These are phyloP conservation scores for Helogale parvula DNA, from an alignment of 2,113 vertebrate species.

Conservation along the genomic window DNA sequence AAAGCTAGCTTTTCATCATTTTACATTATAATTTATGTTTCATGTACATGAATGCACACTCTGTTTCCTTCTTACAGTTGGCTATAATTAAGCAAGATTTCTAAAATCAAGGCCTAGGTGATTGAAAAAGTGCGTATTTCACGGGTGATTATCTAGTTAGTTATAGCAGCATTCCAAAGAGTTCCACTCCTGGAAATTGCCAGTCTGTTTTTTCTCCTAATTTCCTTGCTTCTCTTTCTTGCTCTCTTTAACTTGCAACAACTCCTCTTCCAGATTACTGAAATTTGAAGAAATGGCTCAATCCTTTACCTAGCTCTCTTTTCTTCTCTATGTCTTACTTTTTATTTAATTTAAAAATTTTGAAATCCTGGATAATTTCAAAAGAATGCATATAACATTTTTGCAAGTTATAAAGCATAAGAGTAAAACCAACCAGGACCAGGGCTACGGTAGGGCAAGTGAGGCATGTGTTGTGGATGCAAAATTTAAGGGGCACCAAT, in stretches of 20 bases:
- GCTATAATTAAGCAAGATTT: constrained; percentile 45
- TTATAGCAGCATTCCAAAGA: background rate
- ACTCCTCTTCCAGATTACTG: background rate
- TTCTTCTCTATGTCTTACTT: background rate
- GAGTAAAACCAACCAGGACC: background rate
- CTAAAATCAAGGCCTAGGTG: background rate
- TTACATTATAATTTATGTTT: constrained; percentile 57
- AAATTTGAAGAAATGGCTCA: background rate
- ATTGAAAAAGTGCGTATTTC: background rate
- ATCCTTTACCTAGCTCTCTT: background rate
- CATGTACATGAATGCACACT: constrained; percentile 17
- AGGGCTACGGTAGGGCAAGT: background rate
- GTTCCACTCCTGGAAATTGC: background rate
- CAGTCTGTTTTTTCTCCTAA: background rate
- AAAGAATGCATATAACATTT: background rate
- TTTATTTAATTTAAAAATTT: background rate
- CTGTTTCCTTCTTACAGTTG: constrained; percentile 41
- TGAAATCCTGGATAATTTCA: background rate
- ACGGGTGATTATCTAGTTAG: background rate
- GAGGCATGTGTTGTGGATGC: background rate
- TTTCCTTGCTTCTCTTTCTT: background rate
- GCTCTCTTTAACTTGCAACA: background rate
- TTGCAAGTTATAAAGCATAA: background rate
- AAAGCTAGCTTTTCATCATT: constrained; percentile 46
- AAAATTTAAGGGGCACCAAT: background rate